phyloP scores from a whole-genome alignment of 2,888 invertebrate species.

The Digitonthophagus gazella region DNA sequence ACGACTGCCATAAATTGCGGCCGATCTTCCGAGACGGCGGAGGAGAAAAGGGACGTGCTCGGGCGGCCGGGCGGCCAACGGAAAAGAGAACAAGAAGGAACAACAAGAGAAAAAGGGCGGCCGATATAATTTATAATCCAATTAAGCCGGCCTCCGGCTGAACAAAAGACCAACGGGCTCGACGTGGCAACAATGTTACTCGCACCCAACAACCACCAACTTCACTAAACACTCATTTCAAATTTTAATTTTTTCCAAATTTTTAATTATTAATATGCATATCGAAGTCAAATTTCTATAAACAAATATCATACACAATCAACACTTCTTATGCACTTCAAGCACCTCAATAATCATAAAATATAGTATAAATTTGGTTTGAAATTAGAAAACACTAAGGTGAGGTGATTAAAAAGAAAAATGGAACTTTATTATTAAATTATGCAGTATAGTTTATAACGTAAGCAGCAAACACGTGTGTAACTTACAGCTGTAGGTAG shows the following conservation, averaged over 20 bases:
- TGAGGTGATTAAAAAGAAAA: no score
- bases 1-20: conserved; percentile 53
- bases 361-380: no score
- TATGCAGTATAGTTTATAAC: no score
- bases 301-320: not conserved
- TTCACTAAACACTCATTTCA: not conserved
- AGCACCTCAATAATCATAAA: no score
- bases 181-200: conserved; percentile 12
- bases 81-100: conserved; percentile 11
- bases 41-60: conserved; percentile 6
- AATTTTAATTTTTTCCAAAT: not conserved
- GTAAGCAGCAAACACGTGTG: no score
- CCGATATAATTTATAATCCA: conserved; percentile 52
- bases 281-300: not conserved
- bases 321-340: not conserved
- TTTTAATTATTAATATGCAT: no score
- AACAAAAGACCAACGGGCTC: conserved; percentile 40
- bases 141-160: conserved; percentile 47
- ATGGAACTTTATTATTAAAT: no score
- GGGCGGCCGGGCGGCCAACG: conserved; percentile 41
- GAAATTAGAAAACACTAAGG: no score
- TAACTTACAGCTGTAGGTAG: no score
- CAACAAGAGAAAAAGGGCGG: conserved; percentile 38
- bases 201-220: not conserved
- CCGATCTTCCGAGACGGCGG: conserved; percentile 27